A percentile compares a stretch with the other conserved stretches of the same genome.
These are phyloP conservation scores for Phrynosoma blainvillii DNA, from an alignment of 2,113 vertebrate genomes.

Conservation along the genomic window DNA sequence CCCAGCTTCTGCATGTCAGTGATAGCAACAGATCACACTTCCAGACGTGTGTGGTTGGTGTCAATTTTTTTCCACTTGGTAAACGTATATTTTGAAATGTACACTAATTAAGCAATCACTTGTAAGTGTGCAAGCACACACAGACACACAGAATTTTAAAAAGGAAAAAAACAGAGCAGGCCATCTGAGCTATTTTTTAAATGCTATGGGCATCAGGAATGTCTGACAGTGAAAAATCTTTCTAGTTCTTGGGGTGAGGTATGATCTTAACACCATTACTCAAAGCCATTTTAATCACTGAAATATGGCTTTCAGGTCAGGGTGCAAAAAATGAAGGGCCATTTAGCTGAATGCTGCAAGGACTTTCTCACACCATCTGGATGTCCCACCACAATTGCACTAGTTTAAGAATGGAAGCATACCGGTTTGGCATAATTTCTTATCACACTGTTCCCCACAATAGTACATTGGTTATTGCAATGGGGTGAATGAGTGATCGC, in stretches of 20 bases:
- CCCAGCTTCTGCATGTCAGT: conserved; percentile 67
- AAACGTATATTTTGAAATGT: conserved; percentile 68
- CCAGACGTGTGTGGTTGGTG: conserved; percentile 57
- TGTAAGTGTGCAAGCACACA: conserved; percentile 49
- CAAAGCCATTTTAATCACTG: neutral
- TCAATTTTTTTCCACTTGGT: conserved; percentile 55
- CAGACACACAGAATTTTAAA: neutral
- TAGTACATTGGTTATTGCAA: too few relatives aligned
- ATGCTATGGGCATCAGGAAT: conserved; percentile 34
- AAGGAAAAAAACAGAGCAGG: neutral
- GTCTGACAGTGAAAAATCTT: conserved; percentile 13
- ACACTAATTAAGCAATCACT: conserved; percentile 69
- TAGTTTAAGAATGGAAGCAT: too few relatives aligned
- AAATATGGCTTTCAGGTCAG: neutral
- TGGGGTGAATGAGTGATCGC: too few relatives aligned
- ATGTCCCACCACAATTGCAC: too few relatives aligned
- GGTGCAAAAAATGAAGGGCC: neutral
- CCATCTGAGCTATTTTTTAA: conserved; percentile 50
- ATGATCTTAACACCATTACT: neutral
- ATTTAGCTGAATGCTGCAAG: too few relatives aligned
- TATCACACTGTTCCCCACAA: too few relatives aligned
- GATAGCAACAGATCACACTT: conserved; percentile 61
- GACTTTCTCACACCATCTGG: too few relatives aligned
- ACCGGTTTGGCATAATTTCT: too few relatives aligned
- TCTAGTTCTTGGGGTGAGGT: conserved; percentile 3